Evolutionary conservation across 2,113 vertebrate species (phyloP), one percentile per base, ranked within the genome.

Genomic region (Nannospalax galili): DNA sequence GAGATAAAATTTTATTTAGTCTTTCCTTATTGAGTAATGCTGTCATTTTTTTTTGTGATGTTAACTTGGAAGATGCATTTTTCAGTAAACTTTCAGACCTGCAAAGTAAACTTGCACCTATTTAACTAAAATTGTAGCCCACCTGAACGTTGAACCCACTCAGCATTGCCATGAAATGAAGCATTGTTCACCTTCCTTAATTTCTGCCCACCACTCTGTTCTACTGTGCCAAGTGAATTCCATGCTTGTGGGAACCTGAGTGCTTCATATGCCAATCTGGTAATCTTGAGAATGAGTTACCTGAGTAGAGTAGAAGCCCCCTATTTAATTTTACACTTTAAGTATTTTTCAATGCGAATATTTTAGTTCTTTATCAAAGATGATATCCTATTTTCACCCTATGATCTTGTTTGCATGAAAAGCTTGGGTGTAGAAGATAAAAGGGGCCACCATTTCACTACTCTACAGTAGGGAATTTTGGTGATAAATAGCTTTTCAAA

Each of bases 401-500:
- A 64, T 78, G 60, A 72, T 95, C 88, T 90, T 97, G 56, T 11
- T 96, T 81, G 74, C 78, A 85, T 67, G 56, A 96, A 97, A 86
- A 56, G 48, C 94, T 93, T 92, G n/a, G 52, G 69, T 89, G 42
- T 81, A 75, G 84, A 69, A 98, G 84, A 69, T 56, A 92, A 97
- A 87, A 73, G 96, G n/a, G 90, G 26, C 45, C 81, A 95, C 84
- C 84, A 60, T 95, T 97, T 97, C 81, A 70, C 92, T 96, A 93
- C 35, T 80, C n/a, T 98, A 87, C 42, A 93, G 84, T 24, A 73
- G 30, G 82, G 91, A 95, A 92, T 65, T 93, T 58, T 87, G 58
- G 0, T 73, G 94, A 69, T 96, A 97, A 73, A 45, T 82, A 91
- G 74, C n/a, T 96, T 97, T 95, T 95, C 90, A 97, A 95, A 97